phyloP scores from a whole-genome alignment of 2,797 vertebrate genomes.

The Neostethus bicornis region DNA sequence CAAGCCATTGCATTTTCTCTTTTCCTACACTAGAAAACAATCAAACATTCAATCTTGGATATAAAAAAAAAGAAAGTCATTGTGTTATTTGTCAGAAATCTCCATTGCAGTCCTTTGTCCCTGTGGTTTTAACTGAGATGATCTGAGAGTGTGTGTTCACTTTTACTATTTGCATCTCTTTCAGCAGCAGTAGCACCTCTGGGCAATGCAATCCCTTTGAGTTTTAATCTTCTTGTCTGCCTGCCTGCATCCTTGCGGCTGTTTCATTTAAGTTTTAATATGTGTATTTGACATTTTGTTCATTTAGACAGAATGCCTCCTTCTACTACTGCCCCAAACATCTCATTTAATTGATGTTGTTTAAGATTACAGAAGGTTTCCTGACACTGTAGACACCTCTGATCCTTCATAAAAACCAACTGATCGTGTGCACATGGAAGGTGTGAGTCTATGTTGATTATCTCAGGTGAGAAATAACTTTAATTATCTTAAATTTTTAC shows the following conservation, averaged over 20 bases:
- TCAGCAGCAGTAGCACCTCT: constrained; percentile 65
- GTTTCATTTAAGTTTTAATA: constrained; percentile 85
- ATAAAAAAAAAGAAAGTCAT: constrained; percentile 27
- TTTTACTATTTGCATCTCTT: constrained; percentile 73
- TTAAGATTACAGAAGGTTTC: constrained; percentile 64
- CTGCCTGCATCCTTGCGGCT: constrained; percentile 75
- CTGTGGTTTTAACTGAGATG: constrained; percentile 50
- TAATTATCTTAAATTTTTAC: not conserved
- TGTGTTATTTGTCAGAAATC: constrained; percentile 40
- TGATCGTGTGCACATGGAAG: too few relatives aligned
- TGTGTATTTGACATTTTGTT: constrained; percentile 83
- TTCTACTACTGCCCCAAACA: constrained; percentile 3
- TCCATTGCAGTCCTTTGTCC: constrained; percentile 48
- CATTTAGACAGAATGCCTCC: constrained; percentile 61
- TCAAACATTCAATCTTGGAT: not conserved
- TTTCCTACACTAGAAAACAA: constrained; percentile 26
- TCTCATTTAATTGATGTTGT: constrained; percentile 81
- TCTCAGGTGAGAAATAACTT: too few relatives aligned
- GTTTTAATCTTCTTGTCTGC: constrained; percentile 80
- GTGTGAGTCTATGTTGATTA: too few relatives aligned
- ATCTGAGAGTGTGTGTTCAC: constrained; percentile 51
- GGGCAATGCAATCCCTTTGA: constrained; percentile 75
- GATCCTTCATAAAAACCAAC: too few relatives aligned
- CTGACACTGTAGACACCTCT: too few relatives aligned
- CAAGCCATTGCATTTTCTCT: constrained; percentile 17